These are phyloP conservation scores for Nematopogon swammerdamellus DNA, from an alignment of 2,888 invertebrate species.

Conservation along the genomic window DNA sequence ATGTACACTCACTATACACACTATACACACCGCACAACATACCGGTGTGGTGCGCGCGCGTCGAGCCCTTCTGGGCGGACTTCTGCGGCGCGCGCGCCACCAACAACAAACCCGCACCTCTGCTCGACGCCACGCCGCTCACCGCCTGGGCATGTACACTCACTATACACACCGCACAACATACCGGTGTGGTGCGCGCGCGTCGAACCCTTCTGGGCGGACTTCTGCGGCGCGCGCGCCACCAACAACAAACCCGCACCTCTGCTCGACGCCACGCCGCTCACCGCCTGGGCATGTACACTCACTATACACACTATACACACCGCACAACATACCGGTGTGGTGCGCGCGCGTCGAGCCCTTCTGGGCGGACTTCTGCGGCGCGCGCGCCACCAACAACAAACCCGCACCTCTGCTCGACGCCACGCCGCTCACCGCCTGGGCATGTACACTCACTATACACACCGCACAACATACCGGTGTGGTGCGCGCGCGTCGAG, in stretches of 20 bases:
- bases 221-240: slow-evolving; percentile 82
- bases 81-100: slow-evolving; percentile 46
- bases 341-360: neutral
- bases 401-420: slow-evolving; percentile 78
- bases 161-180: neutral
- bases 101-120: slow-evolving; percentile 69
- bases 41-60: neutral
- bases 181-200: slow-evolving; percentile 78
- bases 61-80: neutral
- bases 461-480: slow-evolving; percentile 24
- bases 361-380: neutral
- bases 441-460: slow-evolving; percentile 51
- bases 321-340: neutral
- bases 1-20: slow-evolving; percentile 4
- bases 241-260: slow-evolving; percentile 73
- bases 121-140: slow-evolving; percentile 82
- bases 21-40: neutral
- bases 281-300: slow-evolving; percentile 75
- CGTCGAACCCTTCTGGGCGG: slow-evolving; percentile 90
- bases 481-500: slow-evolving; percentile 86
- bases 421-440: slow-evolving; percentile 83
- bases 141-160: slow-evolving; percentile 70
- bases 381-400: slow-evolving; percentile 59
- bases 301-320: no score
- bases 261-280: slow-evolving; percentile 80